Evolutionary conservation across 2,888 invertebrate species (phyloP).

Genomic region (Polyommatus iphigenia): DNA sequence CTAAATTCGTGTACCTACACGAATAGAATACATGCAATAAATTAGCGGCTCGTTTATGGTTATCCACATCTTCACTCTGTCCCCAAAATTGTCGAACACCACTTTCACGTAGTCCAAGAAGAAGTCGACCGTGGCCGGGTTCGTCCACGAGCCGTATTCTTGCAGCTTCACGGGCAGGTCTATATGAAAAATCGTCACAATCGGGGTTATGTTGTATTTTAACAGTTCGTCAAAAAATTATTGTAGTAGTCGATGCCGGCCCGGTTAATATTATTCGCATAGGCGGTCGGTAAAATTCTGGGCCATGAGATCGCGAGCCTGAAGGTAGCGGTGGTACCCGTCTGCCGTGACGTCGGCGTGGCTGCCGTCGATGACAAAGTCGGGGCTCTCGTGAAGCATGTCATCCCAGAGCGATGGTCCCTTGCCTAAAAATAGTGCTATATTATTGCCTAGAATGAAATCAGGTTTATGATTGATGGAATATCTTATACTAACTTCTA

Average conservation of each 20-base stretch:
- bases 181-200: neutral
- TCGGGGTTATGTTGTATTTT: conserved; percentile 10
- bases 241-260: conserved; percentile 59
- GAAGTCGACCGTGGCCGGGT: neutral
- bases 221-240: neutral
- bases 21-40: conserved; percentile 56
- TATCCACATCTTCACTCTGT: conserved; percentile 83
- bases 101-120: conserved; percentile 44
- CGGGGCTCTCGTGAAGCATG: conserved; percentile 51
- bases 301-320: conserved; percentile 83
- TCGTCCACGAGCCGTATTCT: neutral
- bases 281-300: conserved; percentile 81
- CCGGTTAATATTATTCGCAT: conserved; percentile 75
- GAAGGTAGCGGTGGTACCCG: conserved; percentile 80
- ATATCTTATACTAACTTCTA: too few relatives aligned
- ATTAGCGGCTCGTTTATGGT: conserved; percentile 85
- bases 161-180: neutral
- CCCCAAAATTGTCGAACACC: conserved; percentile 72
- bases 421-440: conserved; percentile 67
- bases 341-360: conserved; percentile 80
- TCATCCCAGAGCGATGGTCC: conserved; percentile 80
- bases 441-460: conserved; percentile 30
- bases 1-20: conserved; percentile 61
- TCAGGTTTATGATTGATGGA: neutral
- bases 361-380: conserved; percentile 50